These are phyloP conservation scores for Bembecia ichneumoniformis DNA, from an alignment of 2,888 invertebrate species.

Conservation along the genomic window DNA sequence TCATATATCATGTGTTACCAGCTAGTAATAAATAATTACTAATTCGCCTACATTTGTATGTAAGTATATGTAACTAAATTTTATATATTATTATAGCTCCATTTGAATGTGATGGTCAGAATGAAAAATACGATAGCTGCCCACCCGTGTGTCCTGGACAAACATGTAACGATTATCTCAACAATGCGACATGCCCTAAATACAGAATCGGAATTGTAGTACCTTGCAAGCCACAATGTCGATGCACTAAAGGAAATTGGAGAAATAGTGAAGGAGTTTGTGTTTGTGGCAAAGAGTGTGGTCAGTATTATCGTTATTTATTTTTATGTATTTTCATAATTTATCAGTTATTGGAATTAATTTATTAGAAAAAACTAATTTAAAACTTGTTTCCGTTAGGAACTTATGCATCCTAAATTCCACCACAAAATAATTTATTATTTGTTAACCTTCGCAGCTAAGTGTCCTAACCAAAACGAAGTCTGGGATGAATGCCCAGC, in stretches of 20 bases:
- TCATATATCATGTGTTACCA: too few relatives aligned
- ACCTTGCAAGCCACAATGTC: slow-evolving; percentile 18
- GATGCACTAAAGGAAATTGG: slow-evolving; percentile 24
- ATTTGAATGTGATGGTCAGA: slow-evolving; percentile 11
- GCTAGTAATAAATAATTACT: too few relatives aligned
- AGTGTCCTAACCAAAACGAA: slow-evolving; percentile 14
- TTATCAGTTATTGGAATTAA: too few relatives aligned
- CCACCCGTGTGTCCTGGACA: slow-evolving; percentile 14
- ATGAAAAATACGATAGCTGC: slow-evolving; percentile 14
- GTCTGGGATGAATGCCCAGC: slow-evolving; percentile 20
- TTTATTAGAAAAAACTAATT: too few relatives aligned
- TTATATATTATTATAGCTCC: slow-evolving; percentile 8
- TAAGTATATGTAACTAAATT: too few relatives aligned
- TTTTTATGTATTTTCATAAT: neutral
- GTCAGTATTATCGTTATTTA: slow-evolving; percentile 7
- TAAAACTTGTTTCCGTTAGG: too few relatives aligned
- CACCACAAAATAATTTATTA: neutral
- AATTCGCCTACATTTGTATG: too few relatives aligned
- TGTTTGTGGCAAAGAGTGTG: slow-evolving; percentile 17
- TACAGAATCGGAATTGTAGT: slow-evolving; percentile 3
- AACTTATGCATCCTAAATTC: too few relatives aligned
- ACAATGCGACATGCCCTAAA: slow-evolving; percentile 13
- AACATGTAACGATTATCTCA: slow-evolving; percentile 13
- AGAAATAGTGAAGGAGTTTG: slow-evolving; percentile 18
- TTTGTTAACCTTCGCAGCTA: neutral